A percentile compares a stretch with the other conserved stretches of the same genome.
Evolutionary conservation across 2,113 vertebrate genomes (phyloP).

Genomic region (Hiodon tergisus): DNA sequence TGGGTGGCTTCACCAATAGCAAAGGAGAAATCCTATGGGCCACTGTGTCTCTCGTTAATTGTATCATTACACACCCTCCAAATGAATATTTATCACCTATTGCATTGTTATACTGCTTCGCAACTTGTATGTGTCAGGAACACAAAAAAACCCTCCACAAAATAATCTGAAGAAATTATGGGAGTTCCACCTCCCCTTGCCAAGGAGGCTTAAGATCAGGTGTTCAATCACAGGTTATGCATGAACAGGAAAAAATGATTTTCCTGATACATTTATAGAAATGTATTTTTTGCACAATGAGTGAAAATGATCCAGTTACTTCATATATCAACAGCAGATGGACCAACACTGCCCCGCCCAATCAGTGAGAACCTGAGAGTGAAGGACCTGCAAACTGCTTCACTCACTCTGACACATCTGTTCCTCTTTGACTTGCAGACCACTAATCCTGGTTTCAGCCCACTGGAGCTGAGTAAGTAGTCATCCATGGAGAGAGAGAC

Average conservation of each 20-base stretch:
- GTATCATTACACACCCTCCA: too few relatives aligned
- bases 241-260: not conserved
- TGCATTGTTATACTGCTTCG: too few relatives aligned
- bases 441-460: conserved; percentile 25
- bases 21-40: too few relatives aligned
- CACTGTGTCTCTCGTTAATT: too few relatives aligned
- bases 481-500: conserved; percentile 7
- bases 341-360: conserved; percentile 5
- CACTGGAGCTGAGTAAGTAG: conserved; percentile 34
- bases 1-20: too few relatives aligned
- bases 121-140: too few relatives aligned
- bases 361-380: not conserved
- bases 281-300: not conserved
- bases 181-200: too few relatives aligned
- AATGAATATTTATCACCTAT: too few relatives aligned
- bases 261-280: not conserved
- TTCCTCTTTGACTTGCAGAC: conserved; percentile 19
- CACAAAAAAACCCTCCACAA: too few relatives aligned
- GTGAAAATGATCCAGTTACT: not conserved
- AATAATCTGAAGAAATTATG: too few relatives aligned
- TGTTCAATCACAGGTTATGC: too few relatives aligned
- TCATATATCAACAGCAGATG: conserved; percentile 17
- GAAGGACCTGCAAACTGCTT: conserved; percentile 22
- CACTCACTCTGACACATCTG: conserved; percentile 28
- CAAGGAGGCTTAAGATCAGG: too few relatives aligned